A percentile compares a stretch with the other conserved stretches of the same genome.
These are phyloP conservation scores for zebrafish (Danio rerio) DNA, from an alignment of 2,113 vertebrate species.

Conservation along the genomic window GRCz12tu NC_133198.1:36527501-36528000, in stretches of 20 bases:
- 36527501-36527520: background rate
- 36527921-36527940: conserved; percentile 20
- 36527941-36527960: conserved; percentile 6
- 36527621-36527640: background rate
- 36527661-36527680: too few relatives aligned
- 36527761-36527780: conserved; percentile 1
- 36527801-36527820: background rate
- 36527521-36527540: background rate
- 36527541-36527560: background rate
- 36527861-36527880: background rate
- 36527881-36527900: background rate
- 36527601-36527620: background rate
- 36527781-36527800: background rate
- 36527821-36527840: background rate
- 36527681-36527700: background rate
- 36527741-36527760: background rate
- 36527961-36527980: conserved; percentile 8
- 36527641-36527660: too few relatives aligned
- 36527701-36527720: background rate
- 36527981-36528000: conserved; percentile 42
- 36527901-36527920: conserved; percentile 2
- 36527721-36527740: background rate
- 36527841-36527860: conserved; percentile 9
- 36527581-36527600: background rate
- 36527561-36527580: too few relatives aligned